A percentile compares a stretch with the other conserved stretches of the same genome.
Conservation (phyloP, 2,888 invertebrate genomes). For the Pseudolycoriella hygida region DNA sequence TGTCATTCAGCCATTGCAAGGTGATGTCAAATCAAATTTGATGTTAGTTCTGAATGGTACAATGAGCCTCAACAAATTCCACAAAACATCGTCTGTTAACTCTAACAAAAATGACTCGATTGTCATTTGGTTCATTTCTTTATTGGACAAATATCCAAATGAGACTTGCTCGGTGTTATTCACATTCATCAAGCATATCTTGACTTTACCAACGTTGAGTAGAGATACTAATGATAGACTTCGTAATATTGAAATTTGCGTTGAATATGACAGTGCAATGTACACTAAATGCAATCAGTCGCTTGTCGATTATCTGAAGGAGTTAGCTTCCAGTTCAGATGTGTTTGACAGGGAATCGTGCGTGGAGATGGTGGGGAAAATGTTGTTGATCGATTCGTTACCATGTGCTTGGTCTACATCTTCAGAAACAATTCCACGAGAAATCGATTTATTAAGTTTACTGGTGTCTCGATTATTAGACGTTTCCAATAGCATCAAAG, state of each 20-base stretch:
- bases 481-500: slow-evolving; percentile 18
- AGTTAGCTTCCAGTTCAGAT: slow-evolving; percentile 22
- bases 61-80: not conserved
- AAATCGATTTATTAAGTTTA: slow-evolving; percentile 21
- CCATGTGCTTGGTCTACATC: slow-evolving; percentile 10
- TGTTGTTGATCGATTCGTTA: slow-evolving; percentile 21
- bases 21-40: slow-evolving; percentile 1
- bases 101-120: slow-evolving; percentile 12
- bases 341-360: slow-evolving; percentile 20
- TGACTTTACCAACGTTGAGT: not conserved
- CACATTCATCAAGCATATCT: slow-evolving; percentile 3
- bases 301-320: slow-evolving; percentile 18
- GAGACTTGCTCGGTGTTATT: not conserved
- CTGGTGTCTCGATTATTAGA: slow-evolving; percentile 21
- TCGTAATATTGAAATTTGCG: slow-evolving; percentile 9
- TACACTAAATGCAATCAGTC: slow-evolving; percentile 27
- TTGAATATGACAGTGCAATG: slow-evolving; percentile 26
- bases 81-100: not conserved
- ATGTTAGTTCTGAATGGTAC: slow-evolving; percentile 4
- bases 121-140: slow-evolving; percentile 25
- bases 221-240: not conserved
- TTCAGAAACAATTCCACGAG: slow-evolving; percentile 17
- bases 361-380: slow-evolving; percentile 21
- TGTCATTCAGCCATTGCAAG: slow-evolving; percentile 1
- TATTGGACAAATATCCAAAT: slow-evolving; percentile 21